Percentiles rank a stretch among this genome's conserved stretches.
phyloP scores from a whole-genome alignment of 2,113 vertebrate genomes.

The Gambusia affinis region DNA sequence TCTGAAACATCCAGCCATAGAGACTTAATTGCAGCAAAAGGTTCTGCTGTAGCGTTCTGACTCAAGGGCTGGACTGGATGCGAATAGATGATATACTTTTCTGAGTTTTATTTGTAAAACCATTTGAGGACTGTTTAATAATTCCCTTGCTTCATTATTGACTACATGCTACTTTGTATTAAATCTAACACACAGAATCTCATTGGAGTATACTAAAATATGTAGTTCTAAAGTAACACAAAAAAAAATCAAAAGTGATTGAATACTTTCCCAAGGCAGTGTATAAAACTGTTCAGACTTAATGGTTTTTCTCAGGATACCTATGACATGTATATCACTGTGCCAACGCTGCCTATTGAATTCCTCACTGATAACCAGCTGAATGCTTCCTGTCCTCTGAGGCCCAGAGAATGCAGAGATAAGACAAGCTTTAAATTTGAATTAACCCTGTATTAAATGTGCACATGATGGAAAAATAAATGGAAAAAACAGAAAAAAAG shows the following conservation, averaged over 20 bases:
- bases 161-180: not conserved
- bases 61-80: too few relatives aligned
- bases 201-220: not conserved
- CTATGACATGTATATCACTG: not conserved
- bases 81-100: not conserved
- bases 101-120: too few relatives aligned
- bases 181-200: not conserved
- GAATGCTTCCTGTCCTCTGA: not conserved
- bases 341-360: not conserved
- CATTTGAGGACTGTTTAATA: not conserved
- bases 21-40: not conserved
- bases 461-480: not conserved
- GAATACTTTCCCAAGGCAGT: not conserved
- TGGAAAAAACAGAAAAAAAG: not conserved
- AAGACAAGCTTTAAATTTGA: not conserved
- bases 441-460: not conserved
- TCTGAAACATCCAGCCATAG: not conserved
- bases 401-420: not conserved
- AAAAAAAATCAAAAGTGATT: not conserved
- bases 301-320: not conserved
- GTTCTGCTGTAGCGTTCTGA: not conserved
- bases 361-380: not conserved
- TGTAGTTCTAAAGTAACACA: not conserved
- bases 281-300: not conserved
- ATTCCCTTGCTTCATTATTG: not conserved